Percentiles rank a stretch among this genome's conserved stretches.
Evolutionary conservation across 2,113 vertebrate genomes (phyloP).

Genomic region (Microtus pennsylvanicus): DNA sequence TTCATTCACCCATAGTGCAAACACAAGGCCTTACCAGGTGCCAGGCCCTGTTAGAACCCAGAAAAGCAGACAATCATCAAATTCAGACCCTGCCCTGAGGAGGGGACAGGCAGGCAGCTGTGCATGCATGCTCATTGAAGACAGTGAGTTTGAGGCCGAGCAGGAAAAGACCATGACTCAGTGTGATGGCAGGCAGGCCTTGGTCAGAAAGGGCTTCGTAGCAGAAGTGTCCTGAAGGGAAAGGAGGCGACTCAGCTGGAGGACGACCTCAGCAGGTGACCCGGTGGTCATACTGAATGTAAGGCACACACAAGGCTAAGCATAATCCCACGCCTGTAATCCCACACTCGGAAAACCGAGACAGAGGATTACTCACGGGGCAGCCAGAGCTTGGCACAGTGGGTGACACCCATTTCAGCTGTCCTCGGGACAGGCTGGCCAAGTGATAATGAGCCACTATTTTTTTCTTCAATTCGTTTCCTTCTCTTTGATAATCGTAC

Average conservation of each 20-base stretch:
- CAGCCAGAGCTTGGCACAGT: not conserved
- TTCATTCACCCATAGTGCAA: not conserved
- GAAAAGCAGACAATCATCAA: not conserved
- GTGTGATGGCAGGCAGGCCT: not conserved
- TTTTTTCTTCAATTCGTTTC: not conserved
- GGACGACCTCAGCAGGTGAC: not conserved
- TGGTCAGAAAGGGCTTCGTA: not conserved
- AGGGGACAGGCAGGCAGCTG: not conserved
- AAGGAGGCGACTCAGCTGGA: not conserved
- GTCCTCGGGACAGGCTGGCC: not conserved
- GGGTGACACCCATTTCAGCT: too few relatives aligned
- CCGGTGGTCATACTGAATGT: not conserved
- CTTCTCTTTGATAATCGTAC: too few relatives aligned
- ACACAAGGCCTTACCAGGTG: not conserved
- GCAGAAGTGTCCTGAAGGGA: not conserved
- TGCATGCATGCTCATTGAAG: accelerated
- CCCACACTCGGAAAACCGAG: not conserved
- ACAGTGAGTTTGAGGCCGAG: not conserved
- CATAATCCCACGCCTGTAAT: not conserved
- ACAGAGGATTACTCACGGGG: not conserved
- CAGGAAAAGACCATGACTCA: not conserved
- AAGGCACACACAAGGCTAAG: not conserved
- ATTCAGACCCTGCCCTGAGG: not conserved
- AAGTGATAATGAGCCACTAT: not conserved
- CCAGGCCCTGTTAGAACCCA: not conserved